Base-by-base conservation (phyloP, 2,888 invertebrate genomes). In the Ormia ochracea region DNA sequence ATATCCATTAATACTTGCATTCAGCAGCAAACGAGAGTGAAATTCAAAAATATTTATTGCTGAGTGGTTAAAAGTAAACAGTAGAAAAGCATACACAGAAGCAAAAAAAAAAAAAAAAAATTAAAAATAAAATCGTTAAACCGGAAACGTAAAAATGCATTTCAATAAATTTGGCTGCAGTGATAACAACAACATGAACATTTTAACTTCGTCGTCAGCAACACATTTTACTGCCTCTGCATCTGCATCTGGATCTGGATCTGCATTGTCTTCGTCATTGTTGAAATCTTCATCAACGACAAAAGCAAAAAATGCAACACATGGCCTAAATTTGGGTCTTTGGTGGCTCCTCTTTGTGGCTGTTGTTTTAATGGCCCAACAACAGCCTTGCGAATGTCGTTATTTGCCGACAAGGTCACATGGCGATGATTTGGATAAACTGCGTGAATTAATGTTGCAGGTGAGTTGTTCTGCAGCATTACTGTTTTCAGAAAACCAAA, bases 391-490 rank as follows among this genome's bases (percentile, higher is more conserved):
- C 78, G 89, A 89, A 82, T 85, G 88, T 72, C 88, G 91, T 84
- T 91, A 91, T 83, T 87, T 91, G 77, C 91, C 91, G 58, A 91
- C 91, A 82, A 89, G 91, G 87, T 89, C 90, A 82, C 90, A 90
- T 83, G 89, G 89, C 68, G 91, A 91, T 85, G 89, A 91, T 84
- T 87, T 91, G 85, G 91, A 91, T 85, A 91, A 91, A 88, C 86
- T 91, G 82, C 88, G 90, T 82, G 91, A 91, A 83, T 86, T 91
- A 82, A 89, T 91, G 87, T 90, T 91, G 88, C 91, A 91, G 89
- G 91, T 91, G 88, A 90, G 91, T 84, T 26, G 36, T 61, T 14
- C n/a, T 59, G 36, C 48, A 36, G 19, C 50, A 26, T 48, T n/a
- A n/a, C n/a, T n/a, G 28, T 19, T 72, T 21, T 31, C 1, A n/a